Evolutionary conservation across 2,888 invertebrate genomes (phyloP), one percentile per base, ranked within the genome.

Genomic region (Epirrita christyi): DNA sequence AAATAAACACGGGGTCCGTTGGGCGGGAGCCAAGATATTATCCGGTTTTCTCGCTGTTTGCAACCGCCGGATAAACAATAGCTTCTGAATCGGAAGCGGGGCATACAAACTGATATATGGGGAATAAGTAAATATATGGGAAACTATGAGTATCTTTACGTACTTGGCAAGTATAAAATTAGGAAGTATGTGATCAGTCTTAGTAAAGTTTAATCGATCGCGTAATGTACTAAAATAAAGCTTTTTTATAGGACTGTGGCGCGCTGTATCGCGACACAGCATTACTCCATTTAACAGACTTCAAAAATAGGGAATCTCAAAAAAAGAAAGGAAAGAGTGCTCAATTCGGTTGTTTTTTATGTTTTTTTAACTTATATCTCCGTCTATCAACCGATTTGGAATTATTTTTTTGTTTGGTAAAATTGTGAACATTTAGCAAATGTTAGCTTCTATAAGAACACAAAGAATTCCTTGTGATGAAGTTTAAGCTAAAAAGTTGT

Each of bases 1-100:
- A 63, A 66, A 66, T 66, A 66, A 63, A 62, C 66, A 56, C 57
- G 58, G 59, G n/a, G 52, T 50, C 50, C 38, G 59, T 52, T 59
- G 63, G 66, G 63, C 58, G 55, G 32, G 34, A 43, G 66, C 66
- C 66, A 66, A 62, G 59, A 57, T 61, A 60, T 60, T 61, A 61
- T 58, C 60, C 57, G 54, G 55, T 55, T 59, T 55, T 59, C 55
- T 59, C 55, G 34, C 59, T 49, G 53, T 56, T 64, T 53, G 55
- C 62, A 54, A 65, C 59, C 55, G 55, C 50, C 55, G 55, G 57
- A 54, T 61, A 56, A 66, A 63, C 63, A 63, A 59, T 59, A 51
- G 55, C 50, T 59, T 44, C 38, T 55, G 55, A 52, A 55, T 59
- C 59, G 51, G 55, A 51, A 52, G 55, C 55, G 27, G 40, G 57